Evolutionary conservation across 2,888 invertebrate species (phyloP).

Genomic region (Agonopterix subpropinquella): DNA sequence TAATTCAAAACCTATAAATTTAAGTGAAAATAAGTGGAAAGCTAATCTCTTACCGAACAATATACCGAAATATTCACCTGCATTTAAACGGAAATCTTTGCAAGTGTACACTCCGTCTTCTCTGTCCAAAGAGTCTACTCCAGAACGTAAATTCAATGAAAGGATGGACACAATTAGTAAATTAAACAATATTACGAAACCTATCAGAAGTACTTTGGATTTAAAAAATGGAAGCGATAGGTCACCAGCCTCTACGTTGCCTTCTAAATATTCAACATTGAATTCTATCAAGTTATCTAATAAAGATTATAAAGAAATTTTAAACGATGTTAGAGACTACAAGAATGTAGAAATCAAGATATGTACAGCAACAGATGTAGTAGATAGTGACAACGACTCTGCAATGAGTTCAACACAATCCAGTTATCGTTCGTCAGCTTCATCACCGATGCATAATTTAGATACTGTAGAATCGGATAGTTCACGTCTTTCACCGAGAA

Average conservation of each 20-base stretch:
- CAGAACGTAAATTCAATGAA: constrained; percentile 54
- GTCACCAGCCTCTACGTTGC: constrained; percentile 25
- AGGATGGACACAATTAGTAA: constrained; percentile 42
- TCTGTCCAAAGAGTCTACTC: constrained; percentile 66
- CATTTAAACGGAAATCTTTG: constrained; percentile 85
- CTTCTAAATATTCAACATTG: constrained; percentile 25
- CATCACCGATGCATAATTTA: constrained; percentile 83
- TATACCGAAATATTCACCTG: constrained; percentile 87
- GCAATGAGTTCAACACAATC: constrained; percentile 91
- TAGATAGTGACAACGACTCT: constrained; percentile 91
- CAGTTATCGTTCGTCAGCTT: constrained; percentile 83
- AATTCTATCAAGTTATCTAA: constrained; percentile 29
- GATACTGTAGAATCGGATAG: constrained; percentile 74
- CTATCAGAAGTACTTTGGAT: constrained; percentile 39
- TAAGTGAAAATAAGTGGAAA: constrained; percentile 64
- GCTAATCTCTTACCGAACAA: constrained; percentile 62
- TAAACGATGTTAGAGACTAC: constrained; percentile 47
- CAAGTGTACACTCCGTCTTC: constrained; percentile 76
- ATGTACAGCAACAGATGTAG: constrained; percentile 66
- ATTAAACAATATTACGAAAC: constrained; percentile 27
- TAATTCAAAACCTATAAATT: constrained; percentile 37
- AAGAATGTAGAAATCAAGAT: constrained; percentile 66
- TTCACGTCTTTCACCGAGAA: constrained; percentile 69
- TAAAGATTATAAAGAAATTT: constrained; percentile 45
- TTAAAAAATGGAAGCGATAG: constrained; percentile 33